phyloP scores from a whole-genome alignment of 2,797 vertebrate species.

The Dromococcyx pavoninus region DNA sequence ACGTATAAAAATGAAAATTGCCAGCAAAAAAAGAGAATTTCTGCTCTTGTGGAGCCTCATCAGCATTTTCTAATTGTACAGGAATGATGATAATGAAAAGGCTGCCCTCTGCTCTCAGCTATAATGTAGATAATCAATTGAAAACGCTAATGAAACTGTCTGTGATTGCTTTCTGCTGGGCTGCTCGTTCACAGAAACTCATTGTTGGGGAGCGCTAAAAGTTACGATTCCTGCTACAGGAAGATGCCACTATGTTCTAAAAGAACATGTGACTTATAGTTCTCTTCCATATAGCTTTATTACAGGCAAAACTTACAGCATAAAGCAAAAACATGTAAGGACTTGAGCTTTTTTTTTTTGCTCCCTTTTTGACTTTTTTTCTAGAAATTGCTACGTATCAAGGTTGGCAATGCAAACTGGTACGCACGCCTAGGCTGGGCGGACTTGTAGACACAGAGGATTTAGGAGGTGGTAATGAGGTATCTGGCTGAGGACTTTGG shows the following conservation, averaged over 20 bases:
- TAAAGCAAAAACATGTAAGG: not conserved
- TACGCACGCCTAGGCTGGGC: not conserved
- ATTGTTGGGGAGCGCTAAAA: constrained; percentile 1
- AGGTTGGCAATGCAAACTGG: not conserved
- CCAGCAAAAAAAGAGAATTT: not conserved
- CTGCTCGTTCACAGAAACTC: constrained; percentile 34
- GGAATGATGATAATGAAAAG: constrained; percentile 56
- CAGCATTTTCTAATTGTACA: constrained; percentile 49
- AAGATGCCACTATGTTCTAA: not conserved
- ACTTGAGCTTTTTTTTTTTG: not conserved
- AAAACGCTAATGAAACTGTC: constrained; percentile 45
- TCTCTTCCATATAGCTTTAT: not conserved
- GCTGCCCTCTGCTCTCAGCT: constrained; percentile 42
- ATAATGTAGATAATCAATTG: constrained; percentile 54
- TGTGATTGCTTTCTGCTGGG: constrained; percentile 47
- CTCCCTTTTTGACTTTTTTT: not conserved
- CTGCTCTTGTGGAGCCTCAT: not conserved
- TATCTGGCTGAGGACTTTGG: not conserved
- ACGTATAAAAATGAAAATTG: not conserved
- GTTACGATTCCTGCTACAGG: not conserved
- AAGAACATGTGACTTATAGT: not conserved
- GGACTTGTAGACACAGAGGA: not conserved
- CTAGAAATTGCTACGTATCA: not conserved
- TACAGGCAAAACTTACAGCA: not conserved
- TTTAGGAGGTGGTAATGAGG: not conserved